Base-by-base conservation (phyloP, 2,797 vertebrate genomes). In the Erpetoichthys calabaricus region DNA sequence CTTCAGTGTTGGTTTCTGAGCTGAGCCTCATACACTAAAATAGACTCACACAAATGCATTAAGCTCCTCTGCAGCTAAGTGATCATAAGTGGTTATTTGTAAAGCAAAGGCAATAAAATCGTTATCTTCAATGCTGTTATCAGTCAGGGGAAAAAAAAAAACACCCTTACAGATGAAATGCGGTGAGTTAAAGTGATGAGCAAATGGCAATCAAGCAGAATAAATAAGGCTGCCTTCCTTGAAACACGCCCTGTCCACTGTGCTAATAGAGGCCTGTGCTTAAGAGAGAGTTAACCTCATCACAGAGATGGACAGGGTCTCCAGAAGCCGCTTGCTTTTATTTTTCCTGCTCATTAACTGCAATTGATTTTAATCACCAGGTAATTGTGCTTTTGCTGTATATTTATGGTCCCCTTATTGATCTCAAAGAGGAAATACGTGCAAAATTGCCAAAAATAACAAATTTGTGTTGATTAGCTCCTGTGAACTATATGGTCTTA, bases 321-420 rank as follows among this genome's bases (percentile, higher is more conserved):
- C 59, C 53, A 68, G 67, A 60, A 56, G 59, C 47, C 62, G 66
- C 63, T 73, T 73, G 72, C 69, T 63, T 58, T 54, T 61, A 47
- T 67, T 71, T 65, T 63, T 66, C 65, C 68, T 70, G 61, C 62
- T 73, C 65, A 67, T 78, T 76, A 71, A 62, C 58, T 55, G 46
- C 57, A 59, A 61, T 49, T 57, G 62, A 56, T 53, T 53, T 63
- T 65, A 65, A 73, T 77, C 67, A 76, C 60, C 42, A 56, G 53
- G 58, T 57, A 55, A 60, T 64, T 65, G 64, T 63, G 60, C 65
- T 57, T 61, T 62, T 62, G 57, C 25, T 62, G 44, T 61, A 45
- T 60, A 59, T 64, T 67, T 61, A 63, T 56, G 63, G 64, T 67
- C 58, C 50, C 53, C 50, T 64, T 66, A 73, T 69, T 73, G 70